phyloP scores from a whole-genome alignment of 1,140 invertebrate genomes.

The Calliphora vicina region DNA sequence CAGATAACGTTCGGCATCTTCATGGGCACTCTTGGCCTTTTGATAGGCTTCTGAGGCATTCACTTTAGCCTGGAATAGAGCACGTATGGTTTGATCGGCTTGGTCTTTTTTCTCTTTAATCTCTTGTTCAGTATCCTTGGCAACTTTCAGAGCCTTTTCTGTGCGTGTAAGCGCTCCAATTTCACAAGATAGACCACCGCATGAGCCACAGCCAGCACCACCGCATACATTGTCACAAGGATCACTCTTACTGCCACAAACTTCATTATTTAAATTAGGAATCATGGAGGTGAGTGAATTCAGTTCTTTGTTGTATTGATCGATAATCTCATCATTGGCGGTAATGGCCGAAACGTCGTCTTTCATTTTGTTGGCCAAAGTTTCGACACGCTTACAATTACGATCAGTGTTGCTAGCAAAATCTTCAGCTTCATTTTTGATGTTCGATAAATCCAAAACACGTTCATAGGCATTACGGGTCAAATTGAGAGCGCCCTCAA shows the following conservation, averaged over 20 bases:
- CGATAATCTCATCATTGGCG: slow-evolving; percentile 74
- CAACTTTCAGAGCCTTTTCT: slow-evolving; percentile 82
- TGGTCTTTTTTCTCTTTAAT: slow-evolving; percentile 83
- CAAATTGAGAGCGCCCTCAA: slow-evolving; percentile 92
- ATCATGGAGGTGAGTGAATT: slow-evolving; percentile 74
- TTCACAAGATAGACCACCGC: slow-evolving; percentile 90
- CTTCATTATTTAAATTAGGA: slow-evolving; percentile 85
- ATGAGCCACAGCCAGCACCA: slow-evolving; percentile 90
- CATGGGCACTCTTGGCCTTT: slow-evolving; percentile 65
- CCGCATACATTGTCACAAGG: slow-evolving; percentile 91
- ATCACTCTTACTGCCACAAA: slow-evolving; percentile 87
- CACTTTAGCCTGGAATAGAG: slow-evolving; percentile 67
- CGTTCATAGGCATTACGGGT: slow-evolving; percentile 81
- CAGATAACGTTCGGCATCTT: slow-evolving; percentile 65
- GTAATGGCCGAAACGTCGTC: slow-evolving; percentile 75
- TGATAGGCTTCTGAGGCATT: slow-evolving; percentile 66
- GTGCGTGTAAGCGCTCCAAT: slow-evolving; percentile 87
- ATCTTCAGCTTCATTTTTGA: slow-evolving; percentile 74
- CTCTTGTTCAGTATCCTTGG: slow-evolving; percentile 80
- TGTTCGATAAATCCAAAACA: slow-evolving; percentile 61
- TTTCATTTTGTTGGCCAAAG: slow-evolving; percentile 75
- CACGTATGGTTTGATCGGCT: slow-evolving; percentile 70
- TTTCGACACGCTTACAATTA: slow-evolving; percentile 84
- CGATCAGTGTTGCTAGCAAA: slow-evolving; percentile 79
- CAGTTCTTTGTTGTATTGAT: slow-evolving; percentile 72